A percentile compares a stretch with the other conserved stretches of the same genome.
Evolutionary conservation across 2,797 vertebrate genomes (phyloP).

Genomic region (Gephyroberyx darwinii): DNA sequence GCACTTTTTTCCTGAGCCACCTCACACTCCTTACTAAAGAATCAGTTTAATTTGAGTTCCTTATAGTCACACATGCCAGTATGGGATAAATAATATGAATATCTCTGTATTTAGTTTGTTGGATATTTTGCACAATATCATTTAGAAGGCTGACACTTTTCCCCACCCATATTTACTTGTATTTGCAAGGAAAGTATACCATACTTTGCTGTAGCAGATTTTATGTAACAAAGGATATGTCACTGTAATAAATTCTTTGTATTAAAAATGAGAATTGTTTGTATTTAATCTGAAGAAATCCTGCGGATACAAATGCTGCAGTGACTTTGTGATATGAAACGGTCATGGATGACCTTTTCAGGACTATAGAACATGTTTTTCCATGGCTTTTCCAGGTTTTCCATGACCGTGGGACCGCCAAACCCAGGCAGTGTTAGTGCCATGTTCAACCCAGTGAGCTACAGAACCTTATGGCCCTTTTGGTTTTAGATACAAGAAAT

Average conservation of each 20-base stretch:
- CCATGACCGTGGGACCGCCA: no score
- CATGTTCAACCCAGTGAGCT: no score
- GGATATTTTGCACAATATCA: conserved; percentile 88
- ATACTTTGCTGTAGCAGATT: conserved; percentile 95
- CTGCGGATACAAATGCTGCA: conserved; percentile 82
- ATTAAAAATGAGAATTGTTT: conserved; percentile 84
- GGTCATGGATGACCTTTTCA: no score
- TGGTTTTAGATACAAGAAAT: no score
- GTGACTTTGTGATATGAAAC: conserved; percentile 57
- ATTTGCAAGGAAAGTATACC: conserved; percentile 89
- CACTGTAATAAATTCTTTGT: conserved; percentile 95
- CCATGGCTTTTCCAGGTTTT: no score
- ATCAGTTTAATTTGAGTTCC: conserved; percentile 72
- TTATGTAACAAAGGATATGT: conserved; percentile 93
- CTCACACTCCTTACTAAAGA: conserved; percentile 75
- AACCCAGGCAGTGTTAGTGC: no score
- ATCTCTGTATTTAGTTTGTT: conserved; percentile 88
- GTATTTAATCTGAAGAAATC: conserved; percentile 83
- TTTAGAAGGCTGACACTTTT: conserved; percentile 85
- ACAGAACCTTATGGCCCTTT: no score
- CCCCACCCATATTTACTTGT: conserved; percentile 87
- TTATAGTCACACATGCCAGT: conserved; percentile 77
- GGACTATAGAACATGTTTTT: no score
- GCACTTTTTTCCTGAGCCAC: conserved; percentile 78
- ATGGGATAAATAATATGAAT: conserved; percentile 82